phyloP scores from a whole-genome alignment of 2,797 vertebrate genomes.

The Natrix natrix region DNA sequence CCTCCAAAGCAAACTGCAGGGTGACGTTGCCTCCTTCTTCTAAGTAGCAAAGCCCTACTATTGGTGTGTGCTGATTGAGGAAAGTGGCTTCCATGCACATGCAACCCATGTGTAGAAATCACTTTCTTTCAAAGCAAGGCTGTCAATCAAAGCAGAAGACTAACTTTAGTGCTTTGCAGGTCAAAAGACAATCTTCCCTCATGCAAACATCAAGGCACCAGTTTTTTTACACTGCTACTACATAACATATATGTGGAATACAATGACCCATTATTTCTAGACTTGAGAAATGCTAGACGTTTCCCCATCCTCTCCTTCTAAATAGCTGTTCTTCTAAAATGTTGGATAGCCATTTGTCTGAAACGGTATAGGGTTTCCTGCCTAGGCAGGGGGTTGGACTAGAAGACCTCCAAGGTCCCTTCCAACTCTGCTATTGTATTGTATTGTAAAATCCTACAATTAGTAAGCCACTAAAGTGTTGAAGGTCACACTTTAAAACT shows the following conservation, averaged over 20 bases:
- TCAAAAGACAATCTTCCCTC: not conserved
- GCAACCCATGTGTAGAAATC: not conserved
- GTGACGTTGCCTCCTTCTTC: not conserved
- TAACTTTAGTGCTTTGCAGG: not conserved
- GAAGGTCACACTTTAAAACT: not conserved
- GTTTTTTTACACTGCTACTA: not conserved
- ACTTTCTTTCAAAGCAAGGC: not conserved
- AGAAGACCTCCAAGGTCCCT: too few species aligned
- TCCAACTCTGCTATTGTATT: too few species aligned
- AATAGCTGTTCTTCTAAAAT: not conserved
- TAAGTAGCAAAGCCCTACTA: not conserved
- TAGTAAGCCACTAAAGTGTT: not conserved
- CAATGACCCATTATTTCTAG: not conserved
- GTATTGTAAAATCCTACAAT: too few species aligned
- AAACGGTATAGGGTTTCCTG: too few species aligned
- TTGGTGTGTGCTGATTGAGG: not conserved
- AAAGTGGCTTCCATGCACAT: not conserved
- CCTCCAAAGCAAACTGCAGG: not conserved
- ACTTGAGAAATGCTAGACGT: not conserved
- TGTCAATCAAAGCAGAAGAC: not conserved
- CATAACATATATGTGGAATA: not conserved
- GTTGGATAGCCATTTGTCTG: too few species aligned
- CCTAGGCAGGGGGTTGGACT: too few species aligned
- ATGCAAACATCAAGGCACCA: not conserved
- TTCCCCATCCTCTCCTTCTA: not conserved